Evolutionary conservation across 2,797 vertebrate species (phyloP).

Genomic region (Smutsia temminckii): DNA sequence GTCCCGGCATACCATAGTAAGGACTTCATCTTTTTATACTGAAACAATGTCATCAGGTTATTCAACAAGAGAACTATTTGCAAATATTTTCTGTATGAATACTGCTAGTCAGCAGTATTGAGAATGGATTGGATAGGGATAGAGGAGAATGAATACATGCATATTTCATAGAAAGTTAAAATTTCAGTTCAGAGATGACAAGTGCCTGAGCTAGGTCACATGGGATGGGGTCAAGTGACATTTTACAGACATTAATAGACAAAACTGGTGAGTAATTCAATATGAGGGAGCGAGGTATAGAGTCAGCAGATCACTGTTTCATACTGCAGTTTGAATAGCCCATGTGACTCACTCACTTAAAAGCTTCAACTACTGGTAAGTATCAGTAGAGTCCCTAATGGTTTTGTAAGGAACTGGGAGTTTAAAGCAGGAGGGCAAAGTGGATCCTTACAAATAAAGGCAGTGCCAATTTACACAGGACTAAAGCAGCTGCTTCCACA

Average conservation of each 20-base stretch:
- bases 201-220: background rate
- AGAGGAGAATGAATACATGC: background rate
- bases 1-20: background rate
- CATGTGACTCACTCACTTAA: background rate
- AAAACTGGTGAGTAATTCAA: background rate
- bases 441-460: background rate
- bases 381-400: background rate
- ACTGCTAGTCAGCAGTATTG: slow-evolving; percentile 4
- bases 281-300: background rate
- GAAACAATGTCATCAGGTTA: background rate
- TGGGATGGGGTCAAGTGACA: background rate
- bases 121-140: background rate
- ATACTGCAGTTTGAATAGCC: background rate
- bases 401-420: background rate
- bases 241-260: background rate
- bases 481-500: background rate
- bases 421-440: background rate
- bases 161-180: background rate
- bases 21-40: background rate
- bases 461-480: background rate
- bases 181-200: background rate
- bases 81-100: slow-evolving; percentile 5
- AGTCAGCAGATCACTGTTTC: background rate
- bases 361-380: background rate
- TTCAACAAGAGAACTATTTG: background rate